These are phyloP conservation scores for Colossoma macropomum DNA, from an alignment of 2,113 vertebrate species.

Conservation along the genomic window DNA sequence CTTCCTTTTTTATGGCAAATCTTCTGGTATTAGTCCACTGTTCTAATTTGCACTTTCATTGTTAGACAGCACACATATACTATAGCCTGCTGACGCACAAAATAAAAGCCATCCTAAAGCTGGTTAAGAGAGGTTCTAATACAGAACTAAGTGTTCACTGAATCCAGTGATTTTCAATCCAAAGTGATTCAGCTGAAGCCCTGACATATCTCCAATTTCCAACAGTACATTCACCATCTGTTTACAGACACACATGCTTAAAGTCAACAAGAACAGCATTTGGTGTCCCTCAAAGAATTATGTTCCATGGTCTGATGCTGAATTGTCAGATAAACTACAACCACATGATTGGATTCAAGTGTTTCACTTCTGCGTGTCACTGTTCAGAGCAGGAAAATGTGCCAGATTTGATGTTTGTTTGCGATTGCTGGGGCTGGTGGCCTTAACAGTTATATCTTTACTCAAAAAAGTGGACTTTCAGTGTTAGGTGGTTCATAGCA, in stretches of 20 bases:
- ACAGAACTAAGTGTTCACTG: not conserved
- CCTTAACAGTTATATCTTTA: not conserved
- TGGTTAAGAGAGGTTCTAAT: not conserved
- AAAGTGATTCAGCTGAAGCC: not conserved
- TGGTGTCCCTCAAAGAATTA: not conserved
- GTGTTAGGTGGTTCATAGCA: not conserved
- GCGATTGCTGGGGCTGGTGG: not conserved
- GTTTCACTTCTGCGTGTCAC: conserved; percentile 2
- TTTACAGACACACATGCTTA: not conserved
- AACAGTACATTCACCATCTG: not conserved
- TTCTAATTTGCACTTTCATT: not conserved
- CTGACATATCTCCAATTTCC: not conserved
- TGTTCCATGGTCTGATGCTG: not conserved
- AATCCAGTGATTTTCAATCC: not conserved
- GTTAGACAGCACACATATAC: not conserved
- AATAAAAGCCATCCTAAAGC: not conserved
- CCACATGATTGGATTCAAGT: conserved; percentile 1
- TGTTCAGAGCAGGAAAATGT: conserved; percentile 13
- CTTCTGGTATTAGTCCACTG: not conserved
- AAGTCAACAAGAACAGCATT: not conserved
- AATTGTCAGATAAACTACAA: conserved; percentile 15
- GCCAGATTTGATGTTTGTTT: conserved; percentile 28
- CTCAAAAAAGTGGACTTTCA: conserved; percentile 3
- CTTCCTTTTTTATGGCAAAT: too few relatives aligned
- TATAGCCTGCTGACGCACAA: not conserved